These are phyloP conservation scores for Acanthosepion pharaonis DNA, from an alignment of 2,888 invertebrate species.

Conservation along the genomic window DNA sequence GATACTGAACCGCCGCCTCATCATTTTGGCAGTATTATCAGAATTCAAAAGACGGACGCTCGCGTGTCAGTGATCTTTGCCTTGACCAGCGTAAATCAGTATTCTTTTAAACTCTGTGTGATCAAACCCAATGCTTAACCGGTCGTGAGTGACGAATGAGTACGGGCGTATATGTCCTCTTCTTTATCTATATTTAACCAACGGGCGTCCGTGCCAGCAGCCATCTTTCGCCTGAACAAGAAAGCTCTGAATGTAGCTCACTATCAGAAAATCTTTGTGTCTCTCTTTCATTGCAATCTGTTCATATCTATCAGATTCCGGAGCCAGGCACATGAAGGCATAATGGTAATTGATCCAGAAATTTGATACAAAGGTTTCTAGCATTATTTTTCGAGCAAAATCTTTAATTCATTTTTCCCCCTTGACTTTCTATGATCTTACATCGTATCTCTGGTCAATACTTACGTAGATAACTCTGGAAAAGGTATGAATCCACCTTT, in stretches of 20 bases:
- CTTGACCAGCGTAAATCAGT: neutral
- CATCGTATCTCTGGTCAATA: no score
- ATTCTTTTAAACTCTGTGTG: neutral
- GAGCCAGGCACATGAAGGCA: fast-evolving
- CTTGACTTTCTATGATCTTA: no score
- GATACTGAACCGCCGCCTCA: no score
- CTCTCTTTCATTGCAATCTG: neutral
- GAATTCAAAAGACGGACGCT: no score
- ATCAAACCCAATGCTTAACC: neutral
- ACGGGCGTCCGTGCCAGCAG: neutral
- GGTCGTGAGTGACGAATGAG: neutral
- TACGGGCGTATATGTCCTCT: neutral
- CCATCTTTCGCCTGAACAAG: neutral
- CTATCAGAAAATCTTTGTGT: neutral
- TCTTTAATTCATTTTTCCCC: no score
- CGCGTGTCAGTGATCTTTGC: neutral
- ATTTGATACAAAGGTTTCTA: no score
- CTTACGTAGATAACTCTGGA: no score
- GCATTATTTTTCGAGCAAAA: no score
- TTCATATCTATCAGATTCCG: neutral
- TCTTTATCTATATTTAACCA: neutral
- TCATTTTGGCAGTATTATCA: no score
- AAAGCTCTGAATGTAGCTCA: neutral
- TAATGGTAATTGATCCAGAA: neutral
- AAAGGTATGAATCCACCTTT: no score